Evolutionary conservation across 2,113 vertebrate species (phyloP), one percentile per base, ranked within the genome.

Genomic region (Leptobrachium ailaonicum): DNA sequence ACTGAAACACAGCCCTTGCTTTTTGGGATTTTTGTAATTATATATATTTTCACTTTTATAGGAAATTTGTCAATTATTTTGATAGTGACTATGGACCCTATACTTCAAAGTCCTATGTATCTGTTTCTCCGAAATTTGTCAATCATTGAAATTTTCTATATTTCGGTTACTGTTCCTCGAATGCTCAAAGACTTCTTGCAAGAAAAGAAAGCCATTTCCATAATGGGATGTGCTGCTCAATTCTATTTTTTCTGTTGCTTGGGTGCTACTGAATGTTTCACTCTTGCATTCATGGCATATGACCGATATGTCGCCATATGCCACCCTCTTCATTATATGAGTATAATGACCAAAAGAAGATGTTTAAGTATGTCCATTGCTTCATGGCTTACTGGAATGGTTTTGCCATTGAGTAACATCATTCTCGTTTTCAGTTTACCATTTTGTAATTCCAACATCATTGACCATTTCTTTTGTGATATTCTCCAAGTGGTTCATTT

Each of bases 391-490:
- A 79, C 66, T 0, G 88, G 87, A 13, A 84, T 87, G 41, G 4
- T 63, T 53, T 14, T 85, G 40, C 84, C 87, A 2, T 56, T 86
- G 60, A 76, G 76, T 0, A 86, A 89, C 13, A 83, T 87, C 66
- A 78, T 85, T 67, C 83, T 87, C 70, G 84, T 86, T 73, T 83
- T 83, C 0, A 82, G 80, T 41, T 82, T 87, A 1, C 86, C 84
- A 9, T 87, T 73, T 75, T 87, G 87, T 2, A 82, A 84, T 11
- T 80, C 86, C 66, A 86, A 84, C 2, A 1, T 85, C 50, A 70
- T 86, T 82, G 86, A 86, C 43, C 88, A 87, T 56, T 87, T 88
- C 75, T 89, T 89, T 75, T 87, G 88, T 0, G 85, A 88, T 0
- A 85, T 87, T 12, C 85, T 84, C 1, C 85, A 85, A 0, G 70